Conservation (phyloP, 2,888 invertebrate genomes). For the Machimus atricapillus region DNA sequence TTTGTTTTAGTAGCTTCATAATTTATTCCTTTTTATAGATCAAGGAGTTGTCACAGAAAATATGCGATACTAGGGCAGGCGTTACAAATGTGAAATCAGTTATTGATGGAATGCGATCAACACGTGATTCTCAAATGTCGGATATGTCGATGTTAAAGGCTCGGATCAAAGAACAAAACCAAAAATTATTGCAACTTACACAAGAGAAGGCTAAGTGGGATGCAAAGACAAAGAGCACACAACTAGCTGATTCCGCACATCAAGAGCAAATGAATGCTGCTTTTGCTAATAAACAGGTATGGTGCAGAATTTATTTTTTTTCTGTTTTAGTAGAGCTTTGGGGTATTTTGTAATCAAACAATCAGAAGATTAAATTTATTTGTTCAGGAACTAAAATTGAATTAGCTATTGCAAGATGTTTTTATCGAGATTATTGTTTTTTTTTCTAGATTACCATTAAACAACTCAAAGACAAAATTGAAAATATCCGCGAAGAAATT, state of each 20-base stretch:
- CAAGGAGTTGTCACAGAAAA: slow-evolving; percentile 80
- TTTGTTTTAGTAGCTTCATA: not conserved
- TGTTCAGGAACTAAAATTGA: too few species aligned
- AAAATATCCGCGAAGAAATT: slow-evolving; percentile 79
- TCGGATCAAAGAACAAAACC: slow-evolving; percentile 84
- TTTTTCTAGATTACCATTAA: slow-evolving; percentile 70
- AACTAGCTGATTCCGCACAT: slow-evolving; percentile 61
- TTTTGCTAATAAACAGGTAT: slow-evolving; percentile 69
- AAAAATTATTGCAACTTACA: slow-evolving; percentile 77
- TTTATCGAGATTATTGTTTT: not conserved
- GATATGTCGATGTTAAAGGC: slow-evolving; percentile 85
- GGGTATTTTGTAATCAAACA: too few species aligned
- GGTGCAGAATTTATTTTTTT: not conserved
- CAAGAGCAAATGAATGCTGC: slow-evolving; percentile 69
- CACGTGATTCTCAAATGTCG: slow-evolving; percentile 88
- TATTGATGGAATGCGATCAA: slow-evolving; percentile 94
- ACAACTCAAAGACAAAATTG: slow-evolving; percentile 74
- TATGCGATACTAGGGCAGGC: slow-evolving; percentile 82
- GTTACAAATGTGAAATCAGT: slow-evolving; percentile 91
- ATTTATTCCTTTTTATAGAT: slow-evolving; percentile 65
- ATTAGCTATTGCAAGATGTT: not conserved
- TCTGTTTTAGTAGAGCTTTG: too few species aligned
- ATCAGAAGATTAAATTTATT: slow-evolving; percentile 50
- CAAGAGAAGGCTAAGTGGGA: slow-evolving; percentile 85
- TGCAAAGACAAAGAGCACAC: slow-evolving; percentile 65